These are phyloP conservation scores for Ormyrus rosae DNA, from an alignment of 2,888 invertebrate genomes.

Conservation along the genomic window DNA sequence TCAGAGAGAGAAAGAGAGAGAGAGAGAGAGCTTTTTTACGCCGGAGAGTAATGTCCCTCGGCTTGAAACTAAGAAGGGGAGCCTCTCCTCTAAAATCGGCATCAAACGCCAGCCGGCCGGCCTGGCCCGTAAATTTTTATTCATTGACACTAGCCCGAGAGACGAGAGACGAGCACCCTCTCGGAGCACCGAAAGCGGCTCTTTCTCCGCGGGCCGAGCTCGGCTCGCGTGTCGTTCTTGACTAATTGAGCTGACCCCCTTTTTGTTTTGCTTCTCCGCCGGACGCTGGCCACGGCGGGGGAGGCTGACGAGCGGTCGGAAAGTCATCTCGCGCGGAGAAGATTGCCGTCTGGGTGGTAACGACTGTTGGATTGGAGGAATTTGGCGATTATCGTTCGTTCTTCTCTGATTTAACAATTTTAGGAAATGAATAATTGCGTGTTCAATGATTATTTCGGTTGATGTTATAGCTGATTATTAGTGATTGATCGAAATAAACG, in stretches of 20 bases:
- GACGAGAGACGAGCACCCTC: conserved; percentile 64
- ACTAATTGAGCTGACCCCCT: conserved; percentile 23
- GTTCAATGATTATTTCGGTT: too few species aligned
- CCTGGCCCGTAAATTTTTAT: conserved; percentile 72
- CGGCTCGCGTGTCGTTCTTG: background rate
- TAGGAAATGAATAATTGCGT: too few species aligned
- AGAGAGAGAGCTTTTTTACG: conserved; percentile 56
- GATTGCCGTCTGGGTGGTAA: too few species aligned
- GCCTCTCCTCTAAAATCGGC: conserved; percentile 69
- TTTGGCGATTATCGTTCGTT: too few species aligned
- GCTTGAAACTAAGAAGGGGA: conserved; percentile 16
- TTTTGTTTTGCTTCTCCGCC: background rate
- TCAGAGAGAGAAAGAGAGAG: conserved; percentile 60
- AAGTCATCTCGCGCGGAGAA: too few species aligned
- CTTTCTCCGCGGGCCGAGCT: conserved; percentile 27
- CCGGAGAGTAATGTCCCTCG: conserved; percentile 11
- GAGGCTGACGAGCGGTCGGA: too few species aligned
- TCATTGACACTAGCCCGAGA: conserved; percentile 73
- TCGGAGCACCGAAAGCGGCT: conserved; percentile 61
- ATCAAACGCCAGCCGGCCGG: conserved; percentile 66
- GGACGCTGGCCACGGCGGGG: too few species aligned
- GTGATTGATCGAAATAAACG: too few species aligned
- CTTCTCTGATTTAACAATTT: too few species aligned
- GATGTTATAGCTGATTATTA: too few species aligned
- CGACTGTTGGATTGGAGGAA: too few species aligned